Evolutionary conservation across 2,888 invertebrate genomes (phyloP).

Genomic region (Phymatocera aterrima): DNA sequence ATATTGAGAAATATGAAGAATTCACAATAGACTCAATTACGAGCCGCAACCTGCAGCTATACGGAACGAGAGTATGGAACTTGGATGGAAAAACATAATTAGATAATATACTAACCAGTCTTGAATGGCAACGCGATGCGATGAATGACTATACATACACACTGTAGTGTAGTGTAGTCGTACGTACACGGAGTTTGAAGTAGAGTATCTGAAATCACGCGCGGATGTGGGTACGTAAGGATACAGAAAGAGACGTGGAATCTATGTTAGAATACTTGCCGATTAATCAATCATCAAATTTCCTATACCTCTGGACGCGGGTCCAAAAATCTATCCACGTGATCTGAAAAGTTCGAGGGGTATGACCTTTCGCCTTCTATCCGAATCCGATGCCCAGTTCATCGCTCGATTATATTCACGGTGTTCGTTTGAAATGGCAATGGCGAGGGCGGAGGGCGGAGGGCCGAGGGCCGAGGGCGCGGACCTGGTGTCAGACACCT

Average conservation of each 20-base stretch:
- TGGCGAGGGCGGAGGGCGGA: not conserved
- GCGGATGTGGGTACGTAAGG: no score
- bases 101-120: not conserved
- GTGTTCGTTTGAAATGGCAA: conserved; percentile 19
- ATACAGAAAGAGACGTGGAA: no score
- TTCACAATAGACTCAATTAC: not conserved
- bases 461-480: not conserved
- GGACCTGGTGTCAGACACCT: conserved; percentile 30
- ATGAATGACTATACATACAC: not conserved
- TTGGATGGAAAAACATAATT: not conserved
- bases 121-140: not conserved
- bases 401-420: not conserved
- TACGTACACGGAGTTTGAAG: not conserved
- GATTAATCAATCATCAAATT: no score
- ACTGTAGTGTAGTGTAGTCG: not conserved
- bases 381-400: no score
- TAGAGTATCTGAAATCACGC: not conserved
- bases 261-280: no score
- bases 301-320: not conserved
- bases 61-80: not conserved
- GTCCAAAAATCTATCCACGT: not conserved
- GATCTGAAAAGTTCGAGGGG: no score
- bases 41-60: not conserved
- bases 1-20: not conserved
- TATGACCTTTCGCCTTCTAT: no score